Conservation (phyloP, 2,113 vertebrate species). For the Melanocharis versteri region DNA sequence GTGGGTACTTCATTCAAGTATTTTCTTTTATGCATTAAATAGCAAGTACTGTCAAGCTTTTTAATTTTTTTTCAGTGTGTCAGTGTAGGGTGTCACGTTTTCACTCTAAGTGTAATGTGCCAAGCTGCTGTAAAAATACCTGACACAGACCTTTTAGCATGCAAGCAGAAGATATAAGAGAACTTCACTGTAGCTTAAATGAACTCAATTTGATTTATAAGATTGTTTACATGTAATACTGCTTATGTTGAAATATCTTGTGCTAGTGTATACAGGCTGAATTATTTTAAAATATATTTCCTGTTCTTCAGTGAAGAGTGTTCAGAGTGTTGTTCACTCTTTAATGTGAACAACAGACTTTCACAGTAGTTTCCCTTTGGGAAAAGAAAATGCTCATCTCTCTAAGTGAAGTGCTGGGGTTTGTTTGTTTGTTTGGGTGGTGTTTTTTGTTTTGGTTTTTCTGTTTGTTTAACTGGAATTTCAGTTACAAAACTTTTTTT, state of each 20-base stretch:
- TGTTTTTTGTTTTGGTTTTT: neutral
- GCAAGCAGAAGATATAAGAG: neutral
- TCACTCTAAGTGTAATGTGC: neutral
- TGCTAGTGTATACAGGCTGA: neutral
- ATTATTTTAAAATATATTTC: neutral
- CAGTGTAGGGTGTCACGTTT: neutral
- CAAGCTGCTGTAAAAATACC: neutral
- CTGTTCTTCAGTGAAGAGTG: neutral
- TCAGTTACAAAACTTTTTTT: neutral
- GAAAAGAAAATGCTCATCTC: neutral
- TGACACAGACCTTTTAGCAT: neutral
- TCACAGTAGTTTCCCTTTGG: neutral
- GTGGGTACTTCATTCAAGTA: slow-evolving; percentile 65
- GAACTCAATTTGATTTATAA: neutral
- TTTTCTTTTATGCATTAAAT: slow-evolving; percentile 55
- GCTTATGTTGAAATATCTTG: neutral
- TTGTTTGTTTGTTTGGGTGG: neutral
- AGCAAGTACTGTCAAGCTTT: neutral
- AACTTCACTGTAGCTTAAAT: neutral
- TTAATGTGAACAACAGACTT: neutral
- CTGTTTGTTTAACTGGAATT: neutral
- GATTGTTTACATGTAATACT: neutral
- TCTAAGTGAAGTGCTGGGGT: neutral
- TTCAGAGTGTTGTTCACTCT: too few species aligned
- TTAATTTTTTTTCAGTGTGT: neutral